phyloP scores from a whole-genome alignment of 1,140 invertebrate genomes.

The Ptiloglossa arizonensis region DNA sequence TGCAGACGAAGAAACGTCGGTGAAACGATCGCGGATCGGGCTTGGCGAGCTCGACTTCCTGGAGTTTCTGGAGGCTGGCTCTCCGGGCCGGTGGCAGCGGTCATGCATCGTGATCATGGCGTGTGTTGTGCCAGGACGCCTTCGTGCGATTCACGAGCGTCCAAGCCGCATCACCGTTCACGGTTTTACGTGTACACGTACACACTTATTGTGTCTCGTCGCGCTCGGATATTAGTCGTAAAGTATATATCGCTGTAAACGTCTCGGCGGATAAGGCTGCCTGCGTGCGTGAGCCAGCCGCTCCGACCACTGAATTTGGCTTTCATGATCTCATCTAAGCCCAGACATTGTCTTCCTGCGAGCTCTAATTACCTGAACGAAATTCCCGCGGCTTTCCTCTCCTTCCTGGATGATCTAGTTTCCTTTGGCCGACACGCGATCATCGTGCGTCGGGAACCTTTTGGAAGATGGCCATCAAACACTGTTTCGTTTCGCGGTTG shows the following conservation, averaged over 20 bases:
- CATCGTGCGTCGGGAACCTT: too few species aligned
- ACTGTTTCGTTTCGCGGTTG: too few species aligned
- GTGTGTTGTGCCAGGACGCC: constrained; percentile 28
- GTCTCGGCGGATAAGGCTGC: constrained; percentile 12
- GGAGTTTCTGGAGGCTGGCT: constrained; percentile 17
- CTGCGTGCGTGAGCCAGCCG: constrained; percentile 8
- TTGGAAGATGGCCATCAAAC: too few species aligned
- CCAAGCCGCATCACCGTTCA: constrained; percentile 18
- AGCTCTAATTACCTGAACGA: constrained; percentile 5
- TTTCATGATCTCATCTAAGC: not conserved
- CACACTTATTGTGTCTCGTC: too few species aligned
- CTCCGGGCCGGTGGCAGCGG: constrained; percentile 46
- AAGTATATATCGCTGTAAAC: constrained; percentile 31
- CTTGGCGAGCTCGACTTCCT: constrained; percentile 16
- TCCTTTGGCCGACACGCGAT: not conserved
- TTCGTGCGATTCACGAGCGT: constrained; percentile 8
- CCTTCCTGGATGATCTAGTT: not conserved
- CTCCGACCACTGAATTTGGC: constrained; percentile 5
- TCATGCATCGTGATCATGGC: constrained; percentile 60
- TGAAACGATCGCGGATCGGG: constrained; percentile 2
- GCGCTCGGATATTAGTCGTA: constrained; percentile 17
- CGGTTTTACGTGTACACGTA: not conserved
- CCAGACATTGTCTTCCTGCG: constrained; percentile 9
- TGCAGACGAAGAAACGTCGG: constrained; percentile 8
- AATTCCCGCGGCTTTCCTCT: not conserved